Conservation (phyloP, 2,797 vertebrate species). For the Siniperca obscura region DNA sequence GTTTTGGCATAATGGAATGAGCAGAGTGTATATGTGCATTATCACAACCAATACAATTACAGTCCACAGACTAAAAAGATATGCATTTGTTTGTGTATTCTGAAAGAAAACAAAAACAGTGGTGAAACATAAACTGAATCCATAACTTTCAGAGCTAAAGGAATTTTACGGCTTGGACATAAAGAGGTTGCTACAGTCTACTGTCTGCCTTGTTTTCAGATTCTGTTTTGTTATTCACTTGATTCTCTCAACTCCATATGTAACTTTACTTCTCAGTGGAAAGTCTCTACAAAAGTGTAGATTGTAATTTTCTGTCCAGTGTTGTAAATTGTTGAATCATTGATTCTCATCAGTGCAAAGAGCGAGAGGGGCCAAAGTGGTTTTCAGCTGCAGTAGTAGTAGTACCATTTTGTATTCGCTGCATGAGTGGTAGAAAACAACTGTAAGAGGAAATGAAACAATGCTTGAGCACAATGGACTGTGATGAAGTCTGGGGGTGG, state of each 20-base stretch:
- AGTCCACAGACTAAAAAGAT: not conserved
- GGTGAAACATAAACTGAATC: slow-evolving; percentile 11
- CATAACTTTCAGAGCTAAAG: not conserved
- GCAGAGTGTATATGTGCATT: not conserved
- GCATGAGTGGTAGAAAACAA: slow-evolving; percentile 31
- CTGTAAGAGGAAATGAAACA: slow-evolving; percentile 27
- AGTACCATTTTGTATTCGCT: slow-evolving; percentile 13
- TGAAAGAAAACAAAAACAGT: not conserved
- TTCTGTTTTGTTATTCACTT: not conserved
- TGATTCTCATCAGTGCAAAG: not conserved
- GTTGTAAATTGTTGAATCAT: slow-evolving; percentile 8
- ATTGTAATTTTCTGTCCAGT: slow-evolving; percentile 14
- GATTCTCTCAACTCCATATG: not conserved
- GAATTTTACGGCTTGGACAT: not conserved
- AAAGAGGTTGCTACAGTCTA: not conserved
- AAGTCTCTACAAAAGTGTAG: not conserved
- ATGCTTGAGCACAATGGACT: slow-evolving; percentile 29
- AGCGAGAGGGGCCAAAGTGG: not conserved
- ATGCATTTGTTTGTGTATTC: not conserved
- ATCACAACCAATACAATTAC: not conserved
- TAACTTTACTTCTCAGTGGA: not conserved
- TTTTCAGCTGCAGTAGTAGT: slow-evolving; percentile 24
- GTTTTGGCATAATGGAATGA: not conserved
- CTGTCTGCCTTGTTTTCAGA: not conserved
- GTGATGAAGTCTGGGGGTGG: slow-evolving; percentile 31